Evolutionary conservation across 2,797 vertebrate genomes (phyloP).

Genomic region (Perodicticus potto): DNA sequence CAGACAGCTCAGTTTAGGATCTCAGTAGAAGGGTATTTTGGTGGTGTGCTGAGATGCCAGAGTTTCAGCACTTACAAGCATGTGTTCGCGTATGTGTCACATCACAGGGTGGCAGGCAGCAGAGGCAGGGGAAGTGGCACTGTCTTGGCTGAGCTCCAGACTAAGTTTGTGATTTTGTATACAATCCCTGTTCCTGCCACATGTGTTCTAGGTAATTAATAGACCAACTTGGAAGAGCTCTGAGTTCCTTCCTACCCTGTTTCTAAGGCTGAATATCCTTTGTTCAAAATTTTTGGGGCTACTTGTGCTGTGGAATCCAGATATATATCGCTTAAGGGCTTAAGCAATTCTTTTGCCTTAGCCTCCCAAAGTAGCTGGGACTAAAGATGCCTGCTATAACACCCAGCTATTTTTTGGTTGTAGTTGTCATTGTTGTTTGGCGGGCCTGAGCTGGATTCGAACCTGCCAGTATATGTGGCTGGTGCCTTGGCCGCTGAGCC

Average conservation of each 20-base stretch:
- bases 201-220: neutral
- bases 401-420: too few relatives aligned
- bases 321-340: too few relatives aligned
- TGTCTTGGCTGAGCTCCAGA: neutral
- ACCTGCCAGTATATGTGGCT: too few relatives aligned
- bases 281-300: neutral
- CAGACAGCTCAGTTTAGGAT: neutral
- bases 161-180: neutral
- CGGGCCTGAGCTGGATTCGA: too few relatives aligned
- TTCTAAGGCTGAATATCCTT: neutral
- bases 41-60: neutral
- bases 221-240: neutral
- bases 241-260: neutral
- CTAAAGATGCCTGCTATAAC: too few relatives aligned
- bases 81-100: fast-evolving
- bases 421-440: too few relatives aligned
- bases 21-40: neutral
- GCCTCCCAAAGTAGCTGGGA: too few relatives aligned
- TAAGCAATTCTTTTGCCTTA: too few relatives aligned
- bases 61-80: fast-evolving
- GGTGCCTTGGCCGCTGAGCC: too few relatives aligned
- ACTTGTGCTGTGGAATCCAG: neutral
- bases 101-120: neutral
- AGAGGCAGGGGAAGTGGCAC: neutral
- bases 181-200: neutral